These are phyloP conservation scores for Tryphoninae sp. DNA, from an alignment of 2,888 invertebrate genomes.

Conservation along the genomic window DNA sequence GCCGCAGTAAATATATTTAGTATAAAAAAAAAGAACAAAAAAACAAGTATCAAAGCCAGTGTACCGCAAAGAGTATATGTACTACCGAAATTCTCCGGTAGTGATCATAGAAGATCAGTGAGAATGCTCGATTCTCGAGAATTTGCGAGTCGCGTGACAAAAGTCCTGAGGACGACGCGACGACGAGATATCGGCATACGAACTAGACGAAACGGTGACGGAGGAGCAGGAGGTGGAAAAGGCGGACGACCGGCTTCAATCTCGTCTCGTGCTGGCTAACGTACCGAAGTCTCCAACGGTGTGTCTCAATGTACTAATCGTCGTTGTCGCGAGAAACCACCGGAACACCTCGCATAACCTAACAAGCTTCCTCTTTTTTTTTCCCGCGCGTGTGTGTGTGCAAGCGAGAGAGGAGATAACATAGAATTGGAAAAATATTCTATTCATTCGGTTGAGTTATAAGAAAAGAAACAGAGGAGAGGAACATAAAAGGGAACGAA, in stretches of 20 bases:
- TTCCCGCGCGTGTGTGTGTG: constrained; percentile 12
- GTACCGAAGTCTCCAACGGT: constrained; percentile 33
- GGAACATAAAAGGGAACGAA: constrained; percentile 11
- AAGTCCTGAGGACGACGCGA: constrained; percentile 10
- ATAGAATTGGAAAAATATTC: constrained; percentile 15
- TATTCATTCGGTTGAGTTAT: constrained; percentile 27
- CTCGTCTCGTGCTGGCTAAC: constrained; percentile 42
- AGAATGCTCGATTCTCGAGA: constrained; percentile 33
- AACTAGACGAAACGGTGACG: constrained; percentile 16
- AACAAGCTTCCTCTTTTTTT: constrained; percentile 13
- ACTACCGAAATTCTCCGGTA: constrained; percentile 14
- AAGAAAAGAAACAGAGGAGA: constrained; percentile 1
- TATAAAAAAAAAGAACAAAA: constrained; percentile 9
- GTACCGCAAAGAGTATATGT: background rate
- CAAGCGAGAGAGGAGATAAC: constrained; percentile 2
- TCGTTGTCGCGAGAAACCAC: constrained; percentile 34
- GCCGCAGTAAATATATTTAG: constrained; percentile 24
- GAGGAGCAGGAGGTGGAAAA: constrained; percentile 14
- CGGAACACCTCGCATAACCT: constrained; percentile 50
- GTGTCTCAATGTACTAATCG: constrained; percentile 42
- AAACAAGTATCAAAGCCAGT: constrained; percentile 10
- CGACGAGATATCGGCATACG: background rate
- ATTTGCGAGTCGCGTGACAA: constrained; percentile 38
- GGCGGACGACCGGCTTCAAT: constrained; percentile 42
- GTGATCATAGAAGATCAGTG: constrained; percentile 27